Conservation (phyloP, 2,113 vertebrate genomes). For the Amphilophus citrinellus region DNA sequence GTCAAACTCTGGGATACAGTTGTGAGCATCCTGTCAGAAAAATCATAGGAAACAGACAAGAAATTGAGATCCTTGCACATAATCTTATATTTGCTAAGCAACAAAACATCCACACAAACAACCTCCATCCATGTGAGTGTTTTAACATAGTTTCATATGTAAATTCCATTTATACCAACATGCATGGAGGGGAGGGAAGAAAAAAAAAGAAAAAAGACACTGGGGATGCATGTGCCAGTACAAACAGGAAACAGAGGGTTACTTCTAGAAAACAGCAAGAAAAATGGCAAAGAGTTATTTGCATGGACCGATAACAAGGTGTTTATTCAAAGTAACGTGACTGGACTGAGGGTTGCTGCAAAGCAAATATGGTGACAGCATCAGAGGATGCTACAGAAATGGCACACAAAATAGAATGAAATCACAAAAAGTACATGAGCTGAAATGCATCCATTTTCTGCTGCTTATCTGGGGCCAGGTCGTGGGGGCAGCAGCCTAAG, state of each 20-base stretch:
- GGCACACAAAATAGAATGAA: background rate
- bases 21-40: conserved; percentile 93
- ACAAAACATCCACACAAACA: background rate
- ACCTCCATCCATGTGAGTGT: background rate
- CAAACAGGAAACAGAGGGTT: too few species aligned
- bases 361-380: background rate
- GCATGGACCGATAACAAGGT: background rate
- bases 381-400: background rate
- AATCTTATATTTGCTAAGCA: too few species aligned
- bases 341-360: background rate
- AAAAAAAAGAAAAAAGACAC: too few species aligned
- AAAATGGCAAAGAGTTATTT: background rate
- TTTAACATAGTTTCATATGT: background rate
- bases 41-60: background rate
- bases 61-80: background rate
- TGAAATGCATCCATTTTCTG: background rate
- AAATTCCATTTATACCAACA: background rate
- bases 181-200: too few species aligned
- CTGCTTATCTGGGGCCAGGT: too few species aligned
- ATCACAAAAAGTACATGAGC: background rate
- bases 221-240: too few species aligned
- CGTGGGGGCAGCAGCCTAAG: too few species aligned
- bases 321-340: background rate
- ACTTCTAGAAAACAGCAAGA: too few species aligned
- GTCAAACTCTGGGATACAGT: conserved; percentile 95